Evolutionary conservation across 2,888 invertebrate species (phyloP), one percentile per base, ranked within the genome.

Genomic region (Leptothorax acervorum): DNA sequence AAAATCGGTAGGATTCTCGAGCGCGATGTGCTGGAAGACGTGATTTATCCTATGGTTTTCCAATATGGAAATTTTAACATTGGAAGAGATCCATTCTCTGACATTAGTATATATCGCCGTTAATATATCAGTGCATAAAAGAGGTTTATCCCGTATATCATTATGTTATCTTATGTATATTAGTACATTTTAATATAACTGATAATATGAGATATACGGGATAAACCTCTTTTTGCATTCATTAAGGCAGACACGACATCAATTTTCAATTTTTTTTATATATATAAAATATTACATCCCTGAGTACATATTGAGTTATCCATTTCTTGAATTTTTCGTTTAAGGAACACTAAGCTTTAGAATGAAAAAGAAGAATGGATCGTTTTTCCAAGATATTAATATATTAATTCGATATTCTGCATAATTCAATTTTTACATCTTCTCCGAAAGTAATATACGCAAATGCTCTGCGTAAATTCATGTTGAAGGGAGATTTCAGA

Each of bases 21-120:
- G 28, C 31, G 42, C 55, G n/a, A 70, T 57, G 31, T 57, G 9
- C 55, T 70, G 55, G 70, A 39, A 75, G 11, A 28, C n/a, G 31
- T 60, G 28, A 66, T 68, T 76, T 68, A 51, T 39, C 3, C 39
- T 51, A 65, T 15, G 28, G 15, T 11, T 71, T 42, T 57, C 31
- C 73, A 55, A 55, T 55, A 42, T 70, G 5, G 3, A 55, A 55
- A 45, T 45, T 57, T 1, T 42, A 55, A 9, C 42, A 18, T n/a
- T 31, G 0, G 5, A 8, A 55, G 6, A 45, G n/a, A 70, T 57
- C 15, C 11, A 9, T 57, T 76, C 39, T 39, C 3, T 53, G 6
- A 53, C n/a, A n/a, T 48, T 51, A 18, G 6, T 66, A 18, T 18
- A 66, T 15, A 23, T 0, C n/a, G 35, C 5, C 23, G 23, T 23